Base-by-base conservation (phyloP, 2,797 vertebrate species). In the Chaunax sp. region DNA sequence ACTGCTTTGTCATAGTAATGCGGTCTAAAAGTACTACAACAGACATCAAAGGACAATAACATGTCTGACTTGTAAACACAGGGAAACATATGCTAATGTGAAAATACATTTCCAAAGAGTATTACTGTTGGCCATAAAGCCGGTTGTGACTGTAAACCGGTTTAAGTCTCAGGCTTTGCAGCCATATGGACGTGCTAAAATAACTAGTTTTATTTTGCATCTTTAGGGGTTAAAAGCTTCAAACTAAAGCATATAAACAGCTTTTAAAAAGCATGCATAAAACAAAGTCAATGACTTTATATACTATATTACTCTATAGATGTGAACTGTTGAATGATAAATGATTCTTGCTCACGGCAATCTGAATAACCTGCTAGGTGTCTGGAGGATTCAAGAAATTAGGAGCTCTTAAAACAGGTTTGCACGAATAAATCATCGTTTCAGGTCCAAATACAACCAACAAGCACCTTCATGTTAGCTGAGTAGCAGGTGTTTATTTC, bases 381-480 rank as follows among this genome's bases (percentile, higher is more conserved):
- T 64, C 44, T 41, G 23, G 37, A 43, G 6, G 26, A 62, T 49
- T 40, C 1, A 50, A 58, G 50, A 69, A 71, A 84, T 87, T 71
- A 72, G 61, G 15, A 4, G 16, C 25, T 58, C n/a, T 56, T 46
- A 77, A 70, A 73, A 56, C 51, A 61, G 1, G 7, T 68, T 75
- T 9, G 23, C 33, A 53, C 16, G 38, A 62, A 53, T 56, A 28
- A 37, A 49, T 57, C 38, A 72, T 69, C 4, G 55, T 75, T 75
- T 77, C 60, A 51, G 20, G 58, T 77, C 41, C 44, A 56, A 75
- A 74, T 45, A 44, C 44, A 67, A 61, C 22, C 4, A 78, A 77
- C 89, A 88, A 52, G 86, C 66, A 81, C 68, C 55, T 62, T 79
- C 88, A 83, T 57, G 84, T 55, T 49, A 38, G 53, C 77, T 76